Conservation (phyloP, 2,888 invertebrate species). For the Drosophila eohydei region DNA sequence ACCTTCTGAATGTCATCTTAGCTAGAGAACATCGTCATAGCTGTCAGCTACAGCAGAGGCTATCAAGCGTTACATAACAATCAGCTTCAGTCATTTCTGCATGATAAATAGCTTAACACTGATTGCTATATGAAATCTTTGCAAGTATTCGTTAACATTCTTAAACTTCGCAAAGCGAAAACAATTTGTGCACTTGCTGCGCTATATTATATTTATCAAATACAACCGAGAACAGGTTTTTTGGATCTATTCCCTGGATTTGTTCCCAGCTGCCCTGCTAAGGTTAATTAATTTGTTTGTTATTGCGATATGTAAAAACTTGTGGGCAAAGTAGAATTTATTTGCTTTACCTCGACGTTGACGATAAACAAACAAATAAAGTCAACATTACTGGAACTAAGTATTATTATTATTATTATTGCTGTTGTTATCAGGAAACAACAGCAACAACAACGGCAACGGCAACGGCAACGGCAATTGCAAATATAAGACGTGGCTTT, state of each 20-base stretch:
- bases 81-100: not conserved
- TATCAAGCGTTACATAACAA: not conserved
- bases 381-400: conserved; percentile 45
- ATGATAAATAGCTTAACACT: not conserved
- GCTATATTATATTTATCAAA: conserved; percentile 20
- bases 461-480: not conserved
- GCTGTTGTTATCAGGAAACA: conserved; percentile 50
- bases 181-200: conserved; percentile 14
- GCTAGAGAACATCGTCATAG: not conserved
- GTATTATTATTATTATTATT: conserved; percentile 33
- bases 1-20: conserved; percentile 7
- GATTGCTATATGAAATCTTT: not conserved
- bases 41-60: not conserved
- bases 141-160: not conserved
- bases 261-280: not conserved
- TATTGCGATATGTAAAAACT: conserved; percentile 33
- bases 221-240: conserved; percentile 12
- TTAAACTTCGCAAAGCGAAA: conserved; percentile 9
- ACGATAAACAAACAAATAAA: conserved; percentile 61
- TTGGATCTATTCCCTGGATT: conserved; percentile 3
- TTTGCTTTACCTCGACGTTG: conserved; percentile 34
- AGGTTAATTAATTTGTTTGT: conserved; percentile 49
- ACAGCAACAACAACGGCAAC: conserved; percentile 13
- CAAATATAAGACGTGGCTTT: conserved; percentile 28
- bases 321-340: conserved; percentile 34